phyloP scores from a whole-genome alignment of 2,888 invertebrate genomes.

The Halictus quadricinctus region DNA sequence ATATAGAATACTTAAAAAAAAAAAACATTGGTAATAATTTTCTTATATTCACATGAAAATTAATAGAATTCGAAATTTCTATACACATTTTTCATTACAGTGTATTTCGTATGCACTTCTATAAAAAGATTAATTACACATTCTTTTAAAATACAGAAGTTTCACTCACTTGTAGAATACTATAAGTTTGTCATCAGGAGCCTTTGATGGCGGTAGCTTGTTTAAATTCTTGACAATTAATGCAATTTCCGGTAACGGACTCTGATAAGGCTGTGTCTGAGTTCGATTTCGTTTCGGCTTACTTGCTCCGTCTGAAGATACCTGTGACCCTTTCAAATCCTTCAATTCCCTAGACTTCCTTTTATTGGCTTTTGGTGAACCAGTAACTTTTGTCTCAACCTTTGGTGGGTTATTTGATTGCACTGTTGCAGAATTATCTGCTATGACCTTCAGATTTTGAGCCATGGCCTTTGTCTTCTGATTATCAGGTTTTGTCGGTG shows the following conservation, averaged over 20 bases:
- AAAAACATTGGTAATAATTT: slow-evolving; percentile 23
- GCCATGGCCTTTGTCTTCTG: slow-evolving; percentile 63
- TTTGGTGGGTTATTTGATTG: slow-evolving; percentile 55
- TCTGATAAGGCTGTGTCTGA: slow-evolving; percentile 92
- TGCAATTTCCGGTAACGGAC: slow-evolving; percentile 90
- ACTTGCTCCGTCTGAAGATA: slow-evolving; percentile 77
- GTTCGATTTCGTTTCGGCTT: slow-evolving; percentile 85
- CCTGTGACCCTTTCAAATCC: slow-evolving; percentile 72
- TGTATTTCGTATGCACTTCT: not conserved
- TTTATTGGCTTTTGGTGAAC: slow-evolving; percentile 74
- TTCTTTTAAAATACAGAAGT: slow-evolving; percentile 3
- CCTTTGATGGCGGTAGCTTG: slow-evolving; percentile 84
- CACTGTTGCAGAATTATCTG: slow-evolving; percentile 57
- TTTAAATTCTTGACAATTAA: slow-evolving; percentile 90
- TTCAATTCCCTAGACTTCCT: slow-evolving; percentile 79
- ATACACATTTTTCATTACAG: slow-evolving; percentile 39
- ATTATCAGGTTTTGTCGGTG: slow-evolving; percentile 56
- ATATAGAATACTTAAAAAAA: slow-evolving; percentile 19
- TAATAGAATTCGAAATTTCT: slow-evolving; percentile 29
- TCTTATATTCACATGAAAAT: slow-evolving; percentile 28
- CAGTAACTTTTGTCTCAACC: slow-evolving; percentile 68
- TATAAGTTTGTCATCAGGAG: slow-evolving; percentile 90
- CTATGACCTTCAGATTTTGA: slow-evolving; percentile 61
- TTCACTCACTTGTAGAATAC: slow-evolving; percentile 91
- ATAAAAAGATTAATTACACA: slow-evolving; percentile 25